Evolutionary conservation across 2,113 vertebrate species (phyloP), one percentile per base, ranked within the genome.

Genomic region (Salminus brasiliensis): DNA sequence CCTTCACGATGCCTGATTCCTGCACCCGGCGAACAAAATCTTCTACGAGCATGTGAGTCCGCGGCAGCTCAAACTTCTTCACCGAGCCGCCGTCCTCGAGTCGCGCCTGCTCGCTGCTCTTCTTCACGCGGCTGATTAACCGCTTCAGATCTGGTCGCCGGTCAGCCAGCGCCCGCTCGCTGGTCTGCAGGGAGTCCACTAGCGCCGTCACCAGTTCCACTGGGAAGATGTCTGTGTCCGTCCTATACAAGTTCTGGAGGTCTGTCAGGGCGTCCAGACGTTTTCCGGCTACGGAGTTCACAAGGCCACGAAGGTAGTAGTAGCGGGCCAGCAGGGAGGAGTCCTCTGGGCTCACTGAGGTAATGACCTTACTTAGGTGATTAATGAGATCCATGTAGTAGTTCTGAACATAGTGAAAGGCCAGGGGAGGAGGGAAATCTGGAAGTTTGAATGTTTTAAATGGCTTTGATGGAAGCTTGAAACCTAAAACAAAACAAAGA

Each of bases 191-290:
- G 0, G 86, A 94, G 74, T 92, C 92, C 39, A 96, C 91, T 45
- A 95, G 83, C 13, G 92, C 89, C 85, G 90, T 93, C 23, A 97
- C 96, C 66, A 98, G 93, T 29, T 96, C 95, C 1, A 88, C 90
- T 0, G 98, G 98, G 75, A 99, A 98, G 83, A 99, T 96, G 29
- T 93, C 87, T 0, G 95, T 88, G 84, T 99, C 98, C 0, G 96
- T 99, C 88, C 94, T 97, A 62, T 97, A 95, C n/a, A 99, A 93
- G 83, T 91, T 96, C 91, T 98, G 96, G 87, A 99, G 98, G 83
- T 99, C 97, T 62, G 91, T 90, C 73, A 99, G 92, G 0, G 97
- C 98, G 0, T 91, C 92, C 52, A 98, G 91, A 4, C 92, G 94
- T 49, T 88, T 94, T 15, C 95, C 96, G 67, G 94, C 94, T 87